A percentile compares a stretch with the other conserved stretches of the same genome.
These are phyloP conservation scores for Stichopus horrens DNA, from an alignment of 53 echinoderm and acorn worm species.

Conservation along the genomic window DNA sequence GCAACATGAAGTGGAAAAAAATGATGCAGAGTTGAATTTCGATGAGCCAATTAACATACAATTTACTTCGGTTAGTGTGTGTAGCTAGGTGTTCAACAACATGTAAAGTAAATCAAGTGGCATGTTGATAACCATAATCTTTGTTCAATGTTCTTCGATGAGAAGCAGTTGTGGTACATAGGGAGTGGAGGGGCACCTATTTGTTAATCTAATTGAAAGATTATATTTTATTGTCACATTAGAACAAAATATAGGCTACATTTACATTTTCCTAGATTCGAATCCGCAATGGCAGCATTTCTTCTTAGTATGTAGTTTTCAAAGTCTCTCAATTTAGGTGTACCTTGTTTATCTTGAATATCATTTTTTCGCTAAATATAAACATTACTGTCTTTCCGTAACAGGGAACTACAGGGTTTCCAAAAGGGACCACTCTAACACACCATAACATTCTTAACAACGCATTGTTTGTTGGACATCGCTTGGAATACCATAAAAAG, in stretches of 20 bases:
- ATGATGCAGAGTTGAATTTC: neutral
- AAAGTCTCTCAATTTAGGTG: neutral
- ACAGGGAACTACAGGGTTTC: slow-evolving; percentile 83
- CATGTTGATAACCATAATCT: neutral
- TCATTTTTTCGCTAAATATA: no score
- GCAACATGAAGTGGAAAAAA: slow-evolving; percentile 7
- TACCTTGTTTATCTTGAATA: no score
- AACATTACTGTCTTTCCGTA: neutral
- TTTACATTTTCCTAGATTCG: no score
- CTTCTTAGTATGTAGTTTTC: neutral
- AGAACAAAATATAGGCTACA: no score
- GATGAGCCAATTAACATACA: slow-evolving; percentile 27
- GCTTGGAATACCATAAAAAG: slow-evolving; percentile 61
- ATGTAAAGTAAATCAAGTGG: no score
- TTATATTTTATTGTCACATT: no score
- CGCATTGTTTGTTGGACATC: slow-evolving; percentile 46
- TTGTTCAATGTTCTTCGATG: neutral
- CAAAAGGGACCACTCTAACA: slow-evolving; percentile 74
- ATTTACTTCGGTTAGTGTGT: slow-evolving; percentile 29
- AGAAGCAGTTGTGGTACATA: no score
- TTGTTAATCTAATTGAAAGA: no score
- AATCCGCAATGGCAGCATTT: neutral
- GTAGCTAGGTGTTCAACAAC: neutral
- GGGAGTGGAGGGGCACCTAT: no score
- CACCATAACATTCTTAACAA: slow-evolving; percentile 87